A percentile compares a stretch with the other conserved stretches of the same genome.
These are phyloP conservation scores for Cetonia aurata DNA, from an alignment of 2,888 invertebrate species.

Conservation along the genomic window DNA sequence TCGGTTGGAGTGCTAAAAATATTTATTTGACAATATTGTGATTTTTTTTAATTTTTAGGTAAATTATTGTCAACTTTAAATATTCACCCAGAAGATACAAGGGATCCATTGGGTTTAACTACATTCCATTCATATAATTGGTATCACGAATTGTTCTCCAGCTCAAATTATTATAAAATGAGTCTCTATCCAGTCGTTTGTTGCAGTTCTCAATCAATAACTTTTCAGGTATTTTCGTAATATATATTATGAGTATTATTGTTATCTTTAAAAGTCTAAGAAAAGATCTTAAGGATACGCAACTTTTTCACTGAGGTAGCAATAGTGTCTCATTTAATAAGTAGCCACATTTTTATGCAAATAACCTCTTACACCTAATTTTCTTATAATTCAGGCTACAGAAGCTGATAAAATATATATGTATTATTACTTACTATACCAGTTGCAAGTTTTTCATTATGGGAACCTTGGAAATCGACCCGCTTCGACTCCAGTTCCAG, in stretches of 20 bases:
- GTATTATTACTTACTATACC: slow-evolving; percentile 70
- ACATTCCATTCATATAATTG: slow-evolving; percentile 70
- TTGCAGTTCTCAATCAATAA: slow-evolving; percentile 69
- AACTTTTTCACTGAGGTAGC: too few species aligned
- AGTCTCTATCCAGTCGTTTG: slow-evolving; percentile 69
- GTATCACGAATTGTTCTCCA: slow-evolving; percentile 64
- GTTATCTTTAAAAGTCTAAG: too few species aligned
- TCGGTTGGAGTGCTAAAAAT: slow-evolving; percentile 62
- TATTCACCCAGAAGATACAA: slow-evolving; percentile 68
- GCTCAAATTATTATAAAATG: slow-evolving; percentile 66
- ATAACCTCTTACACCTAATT: not conserved
- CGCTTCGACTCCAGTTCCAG: slow-evolving; percentile 41
- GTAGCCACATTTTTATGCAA: too few species aligned
- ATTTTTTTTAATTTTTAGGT: slow-evolving; percentile 62
- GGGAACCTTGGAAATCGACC: slow-evolving; percentile 65
- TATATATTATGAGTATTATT: too few species aligned
- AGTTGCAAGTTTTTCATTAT: slow-evolving; percentile 65
- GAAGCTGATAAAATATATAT: slow-evolving; percentile 70
- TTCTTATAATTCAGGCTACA: slow-evolving; percentile 61
- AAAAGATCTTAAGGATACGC: too few species aligned
- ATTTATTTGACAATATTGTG: too few species aligned
- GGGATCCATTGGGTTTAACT: slow-evolving; percentile 67
- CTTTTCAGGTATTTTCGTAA: slow-evolving; percentile 64
- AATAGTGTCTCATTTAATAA: too few species aligned
- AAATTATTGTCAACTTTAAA: slow-evolving; percentile 68